Conservation (phyloP, 2,888 invertebrate genomes). For the Drosophila prostipennis region DNA sequence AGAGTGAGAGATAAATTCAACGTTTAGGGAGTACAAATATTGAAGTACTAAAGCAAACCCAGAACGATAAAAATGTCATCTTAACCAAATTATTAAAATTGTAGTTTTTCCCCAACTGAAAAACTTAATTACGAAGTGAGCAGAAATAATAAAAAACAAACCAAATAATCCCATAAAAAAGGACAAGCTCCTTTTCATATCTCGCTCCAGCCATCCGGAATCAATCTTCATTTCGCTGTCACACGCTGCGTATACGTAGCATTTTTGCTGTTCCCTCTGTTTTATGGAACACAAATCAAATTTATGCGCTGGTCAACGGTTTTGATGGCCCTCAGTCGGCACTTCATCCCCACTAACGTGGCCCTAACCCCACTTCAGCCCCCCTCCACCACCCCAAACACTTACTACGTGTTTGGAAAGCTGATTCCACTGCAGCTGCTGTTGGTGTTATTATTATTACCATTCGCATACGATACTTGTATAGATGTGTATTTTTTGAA, state of each 20-base stretch:
- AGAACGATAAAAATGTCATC: background rate
- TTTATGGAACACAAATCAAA: slow-evolving; percentile 74
- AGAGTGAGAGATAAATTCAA: background rate
- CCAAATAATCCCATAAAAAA: slow-evolving; percentile 23
- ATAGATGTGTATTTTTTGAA: slow-evolving; percentile 10
- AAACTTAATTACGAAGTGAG: slow-evolving; percentile 30
- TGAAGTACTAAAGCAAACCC: background rate
- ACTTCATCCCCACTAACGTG: slow-evolving; percentile 12
- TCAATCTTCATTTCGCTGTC: slow-evolving; percentile 44
- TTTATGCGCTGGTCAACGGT: slow-evolving; percentile 69
- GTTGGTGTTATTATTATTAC: slow-evolving; percentile 55
- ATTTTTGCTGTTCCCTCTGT: slow-evolving; percentile 25
- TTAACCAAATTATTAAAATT: slow-evolving; percentile 6
- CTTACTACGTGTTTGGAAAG: slow-evolving; percentile 70
- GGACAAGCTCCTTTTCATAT: slow-evolving; percentile 6
- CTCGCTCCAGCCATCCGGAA: background rate
- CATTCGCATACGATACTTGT: slow-evolving; percentile 48
- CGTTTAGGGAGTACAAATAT: background rate
- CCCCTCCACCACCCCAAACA: slow-evolving; percentile 16
- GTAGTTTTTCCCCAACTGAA: slow-evolving; percentile 4
- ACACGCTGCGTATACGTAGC: slow-evolving; percentile 58
- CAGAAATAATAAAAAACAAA: background rate
- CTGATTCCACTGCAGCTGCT: slow-evolving; percentile 55
- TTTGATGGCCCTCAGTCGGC: slow-evolving; percentile 46
- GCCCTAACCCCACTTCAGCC: background rate